Evolutionary conservation across 2,888 invertebrate genomes (phyloP).

Genomic region (Halictus quadricinctus): DNA sequence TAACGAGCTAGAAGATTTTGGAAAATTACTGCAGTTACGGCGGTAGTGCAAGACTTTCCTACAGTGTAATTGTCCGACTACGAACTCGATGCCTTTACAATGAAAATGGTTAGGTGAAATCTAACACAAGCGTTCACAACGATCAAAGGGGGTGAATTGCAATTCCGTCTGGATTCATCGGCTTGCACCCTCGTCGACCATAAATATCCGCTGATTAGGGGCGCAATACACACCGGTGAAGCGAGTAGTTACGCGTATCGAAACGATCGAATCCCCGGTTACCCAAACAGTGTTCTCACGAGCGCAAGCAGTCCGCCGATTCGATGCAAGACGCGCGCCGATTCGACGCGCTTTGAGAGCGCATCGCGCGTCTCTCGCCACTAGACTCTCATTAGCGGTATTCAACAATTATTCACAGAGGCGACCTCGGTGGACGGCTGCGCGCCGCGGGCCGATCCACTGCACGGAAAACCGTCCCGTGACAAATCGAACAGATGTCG

Average conservation of each 20-base stretch:
- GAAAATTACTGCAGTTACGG: background rate
- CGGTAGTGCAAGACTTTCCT: no score
- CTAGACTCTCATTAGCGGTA: slow-evolving; percentile 80
- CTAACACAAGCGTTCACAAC: background rate
- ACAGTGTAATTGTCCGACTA: no score
- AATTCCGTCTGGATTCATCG: slow-evolving; percentile 20
- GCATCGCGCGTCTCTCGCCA: slow-evolving; percentile 63
- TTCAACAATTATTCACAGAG: slow-evolving; percentile 81
- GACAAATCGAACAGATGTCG: slow-evolving; percentile 80
- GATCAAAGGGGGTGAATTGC: background rate
- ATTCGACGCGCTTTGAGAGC: slow-evolving; percentile 61
- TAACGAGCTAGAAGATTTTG: background rate
- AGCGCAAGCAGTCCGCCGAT: slow-evolving; percentile 31
- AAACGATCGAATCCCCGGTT: slow-evolving; percentile 18
- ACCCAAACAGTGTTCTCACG: slow-evolving; percentile 60
- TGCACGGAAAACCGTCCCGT: slow-evolving; percentile 73
- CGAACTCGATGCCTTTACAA: no score
- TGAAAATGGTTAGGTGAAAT: no score
- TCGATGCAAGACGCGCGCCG: slow-evolving; percentile 41
- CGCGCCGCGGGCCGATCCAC: slow-evolving; percentile 61
- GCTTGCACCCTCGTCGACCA: slow-evolving; percentile 26
- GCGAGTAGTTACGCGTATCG: slow-evolving; percentile 43
- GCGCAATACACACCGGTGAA: slow-evolving; percentile 36
- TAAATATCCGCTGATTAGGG: slow-evolving; percentile 54
- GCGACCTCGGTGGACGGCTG: slow-evolving; percentile 70